Evolutionary conservation across 1,140 invertebrate genomes (phyloP).

Genomic region (Caligus rogercresseyi): DNA sequence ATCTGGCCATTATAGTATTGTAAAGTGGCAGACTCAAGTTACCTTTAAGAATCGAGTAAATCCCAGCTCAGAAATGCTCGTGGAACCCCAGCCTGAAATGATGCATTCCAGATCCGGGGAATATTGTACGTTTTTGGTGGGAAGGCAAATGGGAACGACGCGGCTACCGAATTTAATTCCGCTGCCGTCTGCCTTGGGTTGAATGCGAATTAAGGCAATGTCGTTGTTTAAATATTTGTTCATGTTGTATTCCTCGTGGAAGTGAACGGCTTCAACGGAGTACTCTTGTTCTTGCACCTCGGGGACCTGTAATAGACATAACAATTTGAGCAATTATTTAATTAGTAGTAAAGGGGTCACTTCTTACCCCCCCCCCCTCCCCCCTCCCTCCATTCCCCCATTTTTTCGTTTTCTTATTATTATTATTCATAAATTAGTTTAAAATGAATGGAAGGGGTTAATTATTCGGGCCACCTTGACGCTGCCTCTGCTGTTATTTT

Average conservation of each 20-base stretch:
- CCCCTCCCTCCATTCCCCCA: too few relatives aligned
- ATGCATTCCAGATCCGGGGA: conserved; percentile 43
- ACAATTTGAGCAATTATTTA: conserved; percentile 2
- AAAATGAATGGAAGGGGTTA: conserved; percentile 12
- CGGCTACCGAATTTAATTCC: conserved; percentile 44
- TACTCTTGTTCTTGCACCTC: conserved; percentile 47
- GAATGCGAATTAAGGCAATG: conserved; percentile 46
- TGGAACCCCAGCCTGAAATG: conserved; percentile 59
- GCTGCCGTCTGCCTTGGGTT: conserved; percentile 32
- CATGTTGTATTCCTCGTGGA: conserved; percentile 45
- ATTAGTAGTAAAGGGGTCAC: neutral
- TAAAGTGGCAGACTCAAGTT: too few relatives aligned
- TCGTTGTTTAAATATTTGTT: conserved; percentile 50
- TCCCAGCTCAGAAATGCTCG: conserved; percentile 29
- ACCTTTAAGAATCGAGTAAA: conserved; percentile 21
- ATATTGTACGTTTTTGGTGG: conserved; percentile 30
- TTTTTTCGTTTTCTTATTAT: neutral
- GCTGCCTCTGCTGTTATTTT: too few relatives aligned
- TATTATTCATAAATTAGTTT: conserved; percentile 11
- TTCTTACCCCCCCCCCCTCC: neutral
- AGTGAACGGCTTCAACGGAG: conserved; percentile 45
- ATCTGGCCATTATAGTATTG: too few relatives aligned
- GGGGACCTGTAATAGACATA: conserved; percentile 28
- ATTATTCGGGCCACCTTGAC: too few relatives aligned
- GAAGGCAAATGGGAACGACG: conserved; percentile 37